Percentiles rank a stretch among this genome's conserved stretches.
These are phyloP conservation scores for Acholoe squamosa DNA, from an alignment of 2,888 invertebrate species.

Conservation along the genomic window DNA sequence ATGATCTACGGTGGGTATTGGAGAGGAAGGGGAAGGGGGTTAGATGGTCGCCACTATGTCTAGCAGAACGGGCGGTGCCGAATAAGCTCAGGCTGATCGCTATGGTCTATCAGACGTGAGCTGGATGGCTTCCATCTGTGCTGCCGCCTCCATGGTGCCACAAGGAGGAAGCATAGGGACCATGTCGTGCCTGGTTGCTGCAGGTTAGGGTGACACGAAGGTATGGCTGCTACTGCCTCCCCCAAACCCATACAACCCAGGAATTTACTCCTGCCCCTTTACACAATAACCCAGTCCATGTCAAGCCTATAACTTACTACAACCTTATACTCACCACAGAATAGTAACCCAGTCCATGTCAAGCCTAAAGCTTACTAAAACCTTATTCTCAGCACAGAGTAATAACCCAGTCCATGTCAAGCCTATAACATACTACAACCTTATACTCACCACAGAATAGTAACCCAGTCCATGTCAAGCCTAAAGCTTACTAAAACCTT, in stretches of 20 bases:
- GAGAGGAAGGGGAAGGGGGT: background rate
- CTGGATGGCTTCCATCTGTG: constrained; percentile 21
- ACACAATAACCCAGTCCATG: too few species aligned
- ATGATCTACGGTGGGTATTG: background rate
- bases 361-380: too few species aligned
- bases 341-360: too few species aligned
- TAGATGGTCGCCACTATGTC: background rate
- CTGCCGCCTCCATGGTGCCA: constrained; percentile 1
- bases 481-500: too few species aligned
- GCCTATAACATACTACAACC: too few species aligned
- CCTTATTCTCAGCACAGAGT: too few species aligned
- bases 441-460: too few species aligned
- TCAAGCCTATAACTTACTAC: too few species aligned
- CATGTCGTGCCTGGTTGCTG: background rate
- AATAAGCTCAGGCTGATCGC: background rate
- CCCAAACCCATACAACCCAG: background rate
- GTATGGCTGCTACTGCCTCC: background rate
- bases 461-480: too few species aligned
- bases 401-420: too few species aligned
- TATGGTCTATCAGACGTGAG: background rate
- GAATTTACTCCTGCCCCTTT: background rate
- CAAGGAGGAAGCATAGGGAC: background rate
- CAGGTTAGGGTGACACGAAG: too few species aligned
- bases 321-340: too few species aligned
- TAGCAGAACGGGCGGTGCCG: background rate